Evolutionary conservation across 2,888 invertebrate genomes (phyloP).

Genomic region (Spodoptera littoralis): DNA sequence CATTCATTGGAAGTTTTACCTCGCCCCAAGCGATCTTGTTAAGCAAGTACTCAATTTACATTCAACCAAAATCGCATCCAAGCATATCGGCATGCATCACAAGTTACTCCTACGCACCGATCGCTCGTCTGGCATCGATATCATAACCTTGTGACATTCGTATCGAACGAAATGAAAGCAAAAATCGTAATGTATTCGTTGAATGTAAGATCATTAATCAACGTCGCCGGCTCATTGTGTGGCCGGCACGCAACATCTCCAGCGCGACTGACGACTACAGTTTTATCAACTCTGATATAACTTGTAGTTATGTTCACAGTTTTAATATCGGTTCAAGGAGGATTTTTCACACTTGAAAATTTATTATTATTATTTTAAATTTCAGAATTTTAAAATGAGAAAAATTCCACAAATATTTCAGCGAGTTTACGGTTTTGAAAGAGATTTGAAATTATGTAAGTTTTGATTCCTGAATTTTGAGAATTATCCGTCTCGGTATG

Average conservation of each 20-base stretch:
- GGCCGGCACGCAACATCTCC: conserved; percentile 84
- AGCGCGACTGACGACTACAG: conserved; percentile 71
- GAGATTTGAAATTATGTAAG: no score
- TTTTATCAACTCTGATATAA: conserved; percentile 78
- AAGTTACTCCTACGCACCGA: conserved; percentile 62
- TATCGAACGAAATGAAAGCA: conserved; percentile 87
- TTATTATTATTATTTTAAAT: conserved; percentile 4
- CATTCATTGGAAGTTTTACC: conserved; percentile 6
- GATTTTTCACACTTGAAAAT: conserved; percentile 39
- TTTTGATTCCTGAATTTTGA: no score
- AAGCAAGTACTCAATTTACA: conserved; percentile 27
- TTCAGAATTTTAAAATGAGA: no score
- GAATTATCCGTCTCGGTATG: background rate
- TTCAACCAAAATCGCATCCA: conserved; percentile 52
- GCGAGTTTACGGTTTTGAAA: no score
- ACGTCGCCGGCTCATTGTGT: conserved; percentile 86
- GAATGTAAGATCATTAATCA: conserved; percentile 86
- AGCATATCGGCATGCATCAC: conserved; percentile 45
- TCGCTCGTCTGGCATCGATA: conserved; percentile 77
- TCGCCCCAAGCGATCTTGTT: conserved; percentile 22
- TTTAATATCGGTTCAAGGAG: conserved; percentile 43
- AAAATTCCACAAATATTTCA: no score
- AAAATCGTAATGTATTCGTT: conserved; percentile 89
- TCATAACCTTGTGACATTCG: conserved; percentile 88
- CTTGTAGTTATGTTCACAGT: conserved; percentile 61